Evolutionary conservation across 2,888 invertebrate genomes (phyloP), one percentile per base, ranked within the genome.

Genomic region (Unio pictorum): DNA sequence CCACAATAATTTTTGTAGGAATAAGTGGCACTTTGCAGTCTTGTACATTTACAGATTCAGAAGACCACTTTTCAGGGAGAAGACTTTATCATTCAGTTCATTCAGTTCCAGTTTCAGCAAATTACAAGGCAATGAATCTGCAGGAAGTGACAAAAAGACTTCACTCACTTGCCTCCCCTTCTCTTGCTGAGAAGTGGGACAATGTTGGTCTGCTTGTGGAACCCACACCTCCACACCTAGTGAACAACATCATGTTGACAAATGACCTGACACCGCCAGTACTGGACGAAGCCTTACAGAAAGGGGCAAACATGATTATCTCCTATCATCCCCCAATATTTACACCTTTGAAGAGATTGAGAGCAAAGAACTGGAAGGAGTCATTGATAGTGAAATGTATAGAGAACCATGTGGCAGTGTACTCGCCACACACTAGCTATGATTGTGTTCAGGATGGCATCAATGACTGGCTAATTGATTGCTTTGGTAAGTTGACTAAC

Each of bases 321-420:
- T 94, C 96, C 0, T 98, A 98, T 90, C 98, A 98, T 91, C 98
- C 98, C n/a, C 96, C 96, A 26, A 95, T 98, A 88, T 98, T 98
- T 90, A 91, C 92, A 20, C 94, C 96, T 8, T 83, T 98, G 67
- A 97, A 96, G 87, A 92, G 94, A 57, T 91, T 98, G 58, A 93
- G 94, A 3, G 91, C 89, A 67, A 82, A 83, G 26, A 89, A 89
- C 18, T 93, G 93, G 95, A 93, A 94, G 93, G 95, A 97, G 88
- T 93, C 95, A 54, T 93, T 97, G 18, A 92, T 96, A 11, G 92
- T 95, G 0, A 92, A 93, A 80, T 95, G 97, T 85, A 91, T 98
- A 67, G 94, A 95, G 86, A 94, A 95, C 74, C 93, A 94, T 71
- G 96, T 98, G 78, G 95, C 96, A 0, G 91, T 98, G 6, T 98